Evolutionary conservation across 2,797 vertebrate species (phyloP), one percentile per base, ranked within the genome.

Genomic region (Thripadectes ignobilis): DNA sequence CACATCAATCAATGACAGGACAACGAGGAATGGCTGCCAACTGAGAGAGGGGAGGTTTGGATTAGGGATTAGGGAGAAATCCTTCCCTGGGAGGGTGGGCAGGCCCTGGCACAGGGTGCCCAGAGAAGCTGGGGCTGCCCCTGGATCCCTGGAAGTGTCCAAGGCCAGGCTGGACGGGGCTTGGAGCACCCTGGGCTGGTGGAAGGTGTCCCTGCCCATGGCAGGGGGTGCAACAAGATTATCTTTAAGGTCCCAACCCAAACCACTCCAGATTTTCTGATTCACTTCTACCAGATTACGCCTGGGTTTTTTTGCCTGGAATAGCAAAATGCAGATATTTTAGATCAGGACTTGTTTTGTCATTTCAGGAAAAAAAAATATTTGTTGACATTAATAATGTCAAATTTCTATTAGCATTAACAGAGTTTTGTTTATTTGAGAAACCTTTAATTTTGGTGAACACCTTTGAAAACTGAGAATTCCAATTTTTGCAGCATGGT

Each of bases 91-190:
- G 52, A 41, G 46, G 5, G 14, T 36, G 21, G 38, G 0, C 0
- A 52, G 8, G 38, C 29, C 21, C 45, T 65, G 72, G 51, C 23
- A 65, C 51, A 83, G 51, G 13, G 2, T 65, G n/a, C n/a, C 24
- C 45, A 46, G 79, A 27, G 58, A 7, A 71, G 24, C 51, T 84
- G 65, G 34, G 58, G 45, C 58, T 77, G 10, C 10, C 7, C 15
- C 38, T 27, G 67, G 43, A 57, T 69, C 49, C 36, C 57, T 84
- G 73, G 12, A 0, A 66, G 15, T 52, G 38, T 20, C 46, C n/a
- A 7, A 52, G 22, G 8, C n/a, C 45, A 59, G 15, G 21, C 0
- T 84, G 36, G 9, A 45, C 0, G 0, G 43, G 23, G 6, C 20
- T 83, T 58, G 73, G 80, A 84, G 26, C 39, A 32, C 0, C 14